These are phyloP conservation scores for Merodon equestris DNA, from an alignment of 2,888 invertebrate genomes.

Conservation along the genomic window DNA sequence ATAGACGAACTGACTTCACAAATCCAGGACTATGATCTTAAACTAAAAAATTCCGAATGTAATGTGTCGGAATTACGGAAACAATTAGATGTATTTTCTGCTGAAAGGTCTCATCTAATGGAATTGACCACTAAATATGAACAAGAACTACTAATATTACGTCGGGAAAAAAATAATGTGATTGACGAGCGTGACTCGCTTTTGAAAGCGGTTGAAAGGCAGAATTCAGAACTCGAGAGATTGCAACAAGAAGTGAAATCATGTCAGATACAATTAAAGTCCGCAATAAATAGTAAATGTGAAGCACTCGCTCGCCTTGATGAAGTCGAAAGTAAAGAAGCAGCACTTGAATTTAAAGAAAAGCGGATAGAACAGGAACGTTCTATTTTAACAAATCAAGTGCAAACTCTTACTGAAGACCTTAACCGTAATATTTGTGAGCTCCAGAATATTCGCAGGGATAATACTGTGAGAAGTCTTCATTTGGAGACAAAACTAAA, in stretches of 20 bases:
- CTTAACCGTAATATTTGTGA: constrained; percentile 88
- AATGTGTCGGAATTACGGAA: constrained; percentile 83
- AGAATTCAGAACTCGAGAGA: constrained; percentile 86
- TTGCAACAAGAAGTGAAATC: constrained; percentile 84
- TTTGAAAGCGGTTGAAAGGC: constrained; percentile 85
- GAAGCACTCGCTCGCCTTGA: constrained; percentile 89
- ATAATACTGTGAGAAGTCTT: constrained; percentile 83
- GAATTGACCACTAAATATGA: constrained; percentile 83
- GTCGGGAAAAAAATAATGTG: constrained; percentile 85
- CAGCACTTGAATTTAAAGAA: constrained; percentile 89
- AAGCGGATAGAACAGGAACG: constrained; percentile 91
- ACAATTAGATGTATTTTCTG: constrained; percentile 82
- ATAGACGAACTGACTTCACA: constrained; percentile 82
- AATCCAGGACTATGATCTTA: constrained; percentile 83
- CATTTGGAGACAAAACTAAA: constrained; percentile 87
- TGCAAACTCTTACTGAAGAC: constrained; percentile 88
- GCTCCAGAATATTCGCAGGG: constrained; percentile 86
- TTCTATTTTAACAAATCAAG: constrained; percentile 86
- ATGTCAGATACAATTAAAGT: constrained; percentile 86
- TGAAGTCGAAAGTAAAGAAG: constrained; percentile 89
- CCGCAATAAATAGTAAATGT: constrained; percentile 89
- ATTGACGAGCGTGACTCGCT: constrained; percentile 88
- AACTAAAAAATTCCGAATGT: constrained; percentile 82
- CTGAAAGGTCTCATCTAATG: constrained; percentile 83
- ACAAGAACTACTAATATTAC: constrained; percentile 83